Evolutionary conservation across 2,888 invertebrate genomes (phyloP).

Genomic region (Agonopterix alstromeriana): DNA sequence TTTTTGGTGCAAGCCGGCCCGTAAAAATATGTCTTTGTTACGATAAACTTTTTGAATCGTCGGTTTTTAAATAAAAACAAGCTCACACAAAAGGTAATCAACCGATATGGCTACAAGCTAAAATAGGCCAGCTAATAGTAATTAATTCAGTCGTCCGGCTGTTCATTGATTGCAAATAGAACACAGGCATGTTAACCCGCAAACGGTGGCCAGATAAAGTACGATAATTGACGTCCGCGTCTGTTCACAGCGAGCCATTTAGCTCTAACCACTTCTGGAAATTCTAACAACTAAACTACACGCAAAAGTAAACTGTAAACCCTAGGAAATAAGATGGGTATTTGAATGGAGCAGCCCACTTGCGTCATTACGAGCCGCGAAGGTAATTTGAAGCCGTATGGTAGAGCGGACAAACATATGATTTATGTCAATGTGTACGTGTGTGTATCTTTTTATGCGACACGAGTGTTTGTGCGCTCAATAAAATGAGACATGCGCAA

Average conservation of each 20-base stretch:
- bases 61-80: too few species aligned
- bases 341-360: slow-evolving; percentile 20
- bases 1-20: too few species aligned
- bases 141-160: background rate
- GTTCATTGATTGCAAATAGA: slow-evolving; percentile 7
- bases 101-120: background rate
- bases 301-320: slow-evolving; percentile 20
- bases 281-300: slow-evolving; percentile 12
- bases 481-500: slow-evolving; percentile 63
- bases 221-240: slow-evolving; percentile 62
- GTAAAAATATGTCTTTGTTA: too few species aligned
- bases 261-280: slow-evolving; percentile 48
- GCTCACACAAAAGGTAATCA: background rate
- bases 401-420: slow-evolving; percentile 63
- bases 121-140: background rate
- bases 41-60: too few species aligned
- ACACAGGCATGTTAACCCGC: slow-evolving; percentile 18
- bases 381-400: slow-evolving; percentile 68
- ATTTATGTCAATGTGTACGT: slow-evolving; percentile 49
- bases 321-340: slow-evolving; percentile 15
- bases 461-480: slow-evolving; percentile 44
- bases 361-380: slow-evolving; percentile 60
- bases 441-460: background rate
- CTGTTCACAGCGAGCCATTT: slow-evolving; percentile 49
- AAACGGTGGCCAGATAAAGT: slow-evolving; percentile 47